Conservation (phyloP, 2,113 vertebrate genomes). For the Porphyrio hochstetteri region DNA sequence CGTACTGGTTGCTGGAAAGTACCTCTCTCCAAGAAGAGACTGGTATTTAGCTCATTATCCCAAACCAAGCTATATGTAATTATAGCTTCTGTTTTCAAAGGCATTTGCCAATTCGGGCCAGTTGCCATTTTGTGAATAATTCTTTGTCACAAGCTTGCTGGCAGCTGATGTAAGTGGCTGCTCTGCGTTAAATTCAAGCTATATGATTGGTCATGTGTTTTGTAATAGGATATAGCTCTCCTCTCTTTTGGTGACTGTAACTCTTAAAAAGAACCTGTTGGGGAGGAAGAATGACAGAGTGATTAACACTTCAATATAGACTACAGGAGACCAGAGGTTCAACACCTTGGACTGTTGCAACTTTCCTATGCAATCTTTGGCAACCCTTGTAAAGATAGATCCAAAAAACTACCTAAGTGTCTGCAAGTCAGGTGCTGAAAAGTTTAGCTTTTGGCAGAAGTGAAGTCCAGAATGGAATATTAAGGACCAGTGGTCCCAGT, state of each 20-base stretch:
- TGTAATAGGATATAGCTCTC: not conserved
- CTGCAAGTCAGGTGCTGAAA: not conserved
- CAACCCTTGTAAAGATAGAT: not conserved
- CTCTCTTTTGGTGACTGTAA: not conserved
- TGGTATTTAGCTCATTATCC: not conserved
- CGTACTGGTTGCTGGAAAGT: not conserved
- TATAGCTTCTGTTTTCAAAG: constrained; percentile 45
- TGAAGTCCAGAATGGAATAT: not conserved
- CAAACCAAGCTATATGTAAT: constrained; percentile 1
- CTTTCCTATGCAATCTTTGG: constrained; percentile 15
- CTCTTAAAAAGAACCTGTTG: not conserved
- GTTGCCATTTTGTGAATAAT: constrained; percentile 4
- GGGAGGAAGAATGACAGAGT: not conserved
- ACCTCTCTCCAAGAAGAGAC: not conserved
- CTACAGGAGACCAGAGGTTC: not conserved
- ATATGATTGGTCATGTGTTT: not conserved
- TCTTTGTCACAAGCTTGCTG: constrained; percentile 11
- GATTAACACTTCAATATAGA: not conserved
- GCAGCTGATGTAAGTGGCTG: constrained; percentile 2
- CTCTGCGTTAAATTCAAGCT: not conserved
- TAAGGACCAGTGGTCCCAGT: not conserved
- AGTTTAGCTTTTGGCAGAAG: not conserved
- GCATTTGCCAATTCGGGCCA: not conserved
- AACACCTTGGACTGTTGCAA: not conserved
- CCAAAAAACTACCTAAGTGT: constrained; percentile 28